Evolutionary conservation across 2,797 vertebrate genomes (phyloP).

Genomic region (Octomys mimax): DNA sequence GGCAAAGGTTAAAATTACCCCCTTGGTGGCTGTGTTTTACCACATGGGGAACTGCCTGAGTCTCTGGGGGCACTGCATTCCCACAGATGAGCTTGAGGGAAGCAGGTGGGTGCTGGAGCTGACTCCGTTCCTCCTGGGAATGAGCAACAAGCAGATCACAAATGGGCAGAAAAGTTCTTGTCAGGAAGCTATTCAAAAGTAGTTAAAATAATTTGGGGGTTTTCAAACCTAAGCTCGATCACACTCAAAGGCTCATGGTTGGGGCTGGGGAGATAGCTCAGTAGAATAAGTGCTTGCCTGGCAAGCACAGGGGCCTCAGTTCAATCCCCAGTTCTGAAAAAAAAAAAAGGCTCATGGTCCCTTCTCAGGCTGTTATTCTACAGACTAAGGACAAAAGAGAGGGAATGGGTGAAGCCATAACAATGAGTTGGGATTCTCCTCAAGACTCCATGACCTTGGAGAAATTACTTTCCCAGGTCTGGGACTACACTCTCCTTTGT

Average conservation of each 20-base stretch:
- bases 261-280: too few species aligned
- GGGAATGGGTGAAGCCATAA: background rate
- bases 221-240: background rate
- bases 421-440: background rate
- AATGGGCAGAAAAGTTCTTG: background rate
- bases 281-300: too few species aligned
- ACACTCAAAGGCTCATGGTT: background rate
- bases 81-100: background rate
- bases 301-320: too few species aligned
- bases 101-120: background rate
- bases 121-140: background rate
- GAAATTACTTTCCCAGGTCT: background rate
- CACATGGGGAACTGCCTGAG: background rate
- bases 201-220: constrained; percentile 20
- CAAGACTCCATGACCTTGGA: background rate
- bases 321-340: too few species aligned
- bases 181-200: background rate
- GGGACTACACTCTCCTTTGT: background rate
- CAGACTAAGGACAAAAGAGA: background rate
- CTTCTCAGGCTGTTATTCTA: background rate
- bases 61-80: background rate
- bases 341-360: background rate
- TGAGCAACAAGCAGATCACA: background rate
- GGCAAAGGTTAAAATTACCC: background rate
- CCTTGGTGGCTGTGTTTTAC: background rate